Evolutionary conservation across 2,113 vertebrate genomes (phyloP).

Genomic region (Spilogale gracilis): DNA sequence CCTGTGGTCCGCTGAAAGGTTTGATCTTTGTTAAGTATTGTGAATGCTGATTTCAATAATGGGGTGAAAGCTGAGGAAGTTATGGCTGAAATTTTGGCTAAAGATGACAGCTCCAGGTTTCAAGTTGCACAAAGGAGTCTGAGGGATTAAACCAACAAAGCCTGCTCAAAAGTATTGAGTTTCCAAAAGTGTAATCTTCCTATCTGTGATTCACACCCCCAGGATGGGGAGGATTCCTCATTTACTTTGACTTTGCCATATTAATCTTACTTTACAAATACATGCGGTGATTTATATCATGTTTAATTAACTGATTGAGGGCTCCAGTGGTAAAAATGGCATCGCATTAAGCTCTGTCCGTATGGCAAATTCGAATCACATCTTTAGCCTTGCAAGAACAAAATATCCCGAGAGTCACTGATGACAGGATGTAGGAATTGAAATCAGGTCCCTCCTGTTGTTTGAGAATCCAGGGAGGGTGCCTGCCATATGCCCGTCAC

Average conservation of each 20-base stretch:
- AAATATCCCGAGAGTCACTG: slow-evolving; percentile 91
- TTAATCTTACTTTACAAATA: slow-evolving; percentile 92
- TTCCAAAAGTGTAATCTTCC: slow-evolving; percentile 91
- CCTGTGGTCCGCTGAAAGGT: slow-evolving; percentile 88
- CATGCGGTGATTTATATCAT: slow-evolving; percentile 91
- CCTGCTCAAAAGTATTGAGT: slow-evolving; percentile 91
- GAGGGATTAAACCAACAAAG: slow-evolving; percentile 91
- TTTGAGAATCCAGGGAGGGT: slow-evolving; percentile 93
- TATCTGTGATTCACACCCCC: slow-evolving; percentile 86
- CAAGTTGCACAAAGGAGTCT: slow-evolving; percentile 89
- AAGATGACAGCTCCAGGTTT: slow-evolving; percentile 91
- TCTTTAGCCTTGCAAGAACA: slow-evolving; percentile 91
- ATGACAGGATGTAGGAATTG: slow-evolving; percentile 94
- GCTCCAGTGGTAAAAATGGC: slow-evolving; percentile 90
- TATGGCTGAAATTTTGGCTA: slow-evolving; percentile 92
- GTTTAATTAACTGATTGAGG: slow-evolving; percentile 94
- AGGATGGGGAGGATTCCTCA: slow-evolving; percentile 86
- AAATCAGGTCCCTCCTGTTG: slow-evolving; percentile 94
- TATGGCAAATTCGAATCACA: slow-evolving; percentile 91
- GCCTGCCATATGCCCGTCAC: slow-evolving; percentile 96
- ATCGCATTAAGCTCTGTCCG: slow-evolving; percentile 89
- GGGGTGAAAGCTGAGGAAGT: slow-evolving; percentile 90
- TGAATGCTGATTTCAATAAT: slow-evolving; percentile 89
- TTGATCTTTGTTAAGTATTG: slow-evolving; percentile 90
- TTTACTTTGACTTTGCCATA: slow-evolving; percentile 87